Evolutionary conservation across 1,140 invertebrate species (phyloP), one percentile per base, ranked within the genome.

Genomic region (Drosophila teissieri): DNA sequence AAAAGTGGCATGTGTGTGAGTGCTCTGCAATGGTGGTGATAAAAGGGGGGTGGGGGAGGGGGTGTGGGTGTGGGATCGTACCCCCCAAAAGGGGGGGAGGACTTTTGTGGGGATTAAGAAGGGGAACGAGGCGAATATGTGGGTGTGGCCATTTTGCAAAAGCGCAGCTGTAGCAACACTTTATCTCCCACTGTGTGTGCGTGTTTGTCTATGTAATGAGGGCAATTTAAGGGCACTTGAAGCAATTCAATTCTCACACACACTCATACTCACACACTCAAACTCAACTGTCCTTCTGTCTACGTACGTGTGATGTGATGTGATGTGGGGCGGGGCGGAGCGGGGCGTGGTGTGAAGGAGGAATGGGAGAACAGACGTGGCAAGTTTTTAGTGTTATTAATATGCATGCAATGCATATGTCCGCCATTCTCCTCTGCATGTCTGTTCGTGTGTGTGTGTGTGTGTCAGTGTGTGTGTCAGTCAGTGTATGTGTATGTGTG

Each of bases 221-320:
- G 83, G 72, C 83, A 88, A 88, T 88, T 88, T 88, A 83, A 88
- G 83, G 64, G 68, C 73, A 88, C 83, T 88, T 88, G 57, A 88
- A 79, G 83, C 83, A 88, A 88, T 88, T 88, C 83, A 88, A 88
- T 88, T 88, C 79, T 79, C 79, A 79, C 78, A 82, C 72, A 82
- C 82, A 81, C 74, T 72, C 69, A 70, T 24, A 36, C 65, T 52
- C 42, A 24, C 77, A 49, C 55, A 36, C 75, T 52, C 55, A 63
- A 64, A 31, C 39, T 51, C 62, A 64, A 55, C 72, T 61, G 73
- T 62, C 52, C 61, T 57, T 53, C 72, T 57, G 62, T 70, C 42
- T 55, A 69, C 67, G 67, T 70, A 70, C 67, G 67, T 70, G 64
- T 46, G 51, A 56, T 37, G 34, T 52, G 61, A 44, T 19, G 37